Evolutionary conservation across 1,140 invertebrate species (phyloP).

Genomic region (Drosophila miranda): DNA sequence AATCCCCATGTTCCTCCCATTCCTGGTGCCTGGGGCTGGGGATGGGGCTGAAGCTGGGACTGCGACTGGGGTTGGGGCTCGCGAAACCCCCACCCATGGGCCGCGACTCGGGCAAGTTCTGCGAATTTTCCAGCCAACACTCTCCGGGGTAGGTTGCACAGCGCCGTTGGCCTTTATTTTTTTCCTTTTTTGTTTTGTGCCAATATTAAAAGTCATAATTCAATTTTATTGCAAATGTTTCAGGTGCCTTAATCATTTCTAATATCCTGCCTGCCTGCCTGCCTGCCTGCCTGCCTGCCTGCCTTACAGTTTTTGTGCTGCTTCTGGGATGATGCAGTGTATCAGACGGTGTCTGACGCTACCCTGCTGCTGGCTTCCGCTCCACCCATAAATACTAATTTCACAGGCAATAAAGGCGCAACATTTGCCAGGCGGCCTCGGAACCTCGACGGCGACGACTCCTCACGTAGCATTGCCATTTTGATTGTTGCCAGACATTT

Average conservation of each 20-base stretch:
- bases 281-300: conserved; percentile 10
- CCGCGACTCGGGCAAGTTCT: no score
- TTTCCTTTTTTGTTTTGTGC: conserved; percentile 27
- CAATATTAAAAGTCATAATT: conserved; percentile 81
- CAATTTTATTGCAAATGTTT: conserved; percentile 82
- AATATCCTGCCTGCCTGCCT: conserved; percentile 71
- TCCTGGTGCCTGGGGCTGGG: not conserved
- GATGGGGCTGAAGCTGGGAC: no score
- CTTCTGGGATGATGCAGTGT: conserved; percentile 42
- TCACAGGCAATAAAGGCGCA: conserved; percentile 80
- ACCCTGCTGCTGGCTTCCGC: conserved; percentile 30
- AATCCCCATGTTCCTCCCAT: conserved; percentile 5
- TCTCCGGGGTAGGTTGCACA: no score
- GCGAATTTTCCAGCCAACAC: no score
- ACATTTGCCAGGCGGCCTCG: conserved; percentile 58
- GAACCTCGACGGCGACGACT: conserved; percentile 18
- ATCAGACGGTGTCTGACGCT: not conserved
- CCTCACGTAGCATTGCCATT: conserved; percentile 65
- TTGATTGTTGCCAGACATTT: conserved; percentile 66
- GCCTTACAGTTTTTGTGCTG: conserved; percentile 3
- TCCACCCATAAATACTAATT: conserved; percentile 81
- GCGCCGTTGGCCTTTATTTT: conserved; percentile 3
- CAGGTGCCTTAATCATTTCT: conserved; percentile 80
- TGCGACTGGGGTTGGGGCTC: no score
- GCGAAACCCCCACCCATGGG: no score